A percentile compares a stretch with the other conserved stretches of the same genome.
These are phyloP conservation scores for Myiotriccus ornatus DNA, from an alignment of 2,797 vertebrate genomes.

Conservation along the genomic window DNA sequence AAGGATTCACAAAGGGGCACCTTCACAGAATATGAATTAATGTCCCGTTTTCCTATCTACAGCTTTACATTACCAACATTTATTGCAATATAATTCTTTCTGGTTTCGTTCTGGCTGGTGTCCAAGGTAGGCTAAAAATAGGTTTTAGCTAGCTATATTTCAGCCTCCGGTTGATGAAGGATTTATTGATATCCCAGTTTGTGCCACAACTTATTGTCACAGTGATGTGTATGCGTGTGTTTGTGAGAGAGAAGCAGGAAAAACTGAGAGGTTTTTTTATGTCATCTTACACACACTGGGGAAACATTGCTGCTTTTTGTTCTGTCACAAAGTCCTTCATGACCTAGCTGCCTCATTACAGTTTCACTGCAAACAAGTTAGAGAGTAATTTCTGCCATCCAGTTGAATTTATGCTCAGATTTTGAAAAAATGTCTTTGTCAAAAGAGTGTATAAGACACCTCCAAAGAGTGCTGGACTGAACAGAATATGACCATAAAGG, in stretches of 20 bases:
- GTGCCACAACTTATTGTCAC: constrained; percentile 40
- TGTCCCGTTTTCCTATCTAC: neutral
- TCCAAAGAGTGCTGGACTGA: neutral
- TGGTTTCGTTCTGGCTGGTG: constrained; percentile 58
- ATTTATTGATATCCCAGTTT: constrained; percentile 73
- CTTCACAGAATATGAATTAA: constrained; percentile 20
- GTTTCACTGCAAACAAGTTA: neutral
- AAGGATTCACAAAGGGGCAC: constrained; percentile 3
- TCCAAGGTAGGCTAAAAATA: constrained; percentile 61
- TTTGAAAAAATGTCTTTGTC: neutral
- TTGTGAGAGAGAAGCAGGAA: neutral
- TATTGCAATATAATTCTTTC: constrained; percentile 56
- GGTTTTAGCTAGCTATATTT: constrained; percentile 49
- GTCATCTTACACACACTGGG: neutral
- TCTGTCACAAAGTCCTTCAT: neutral
- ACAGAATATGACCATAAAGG: neutral
- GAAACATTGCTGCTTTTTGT: neutral
- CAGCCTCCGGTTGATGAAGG: constrained; percentile 60
- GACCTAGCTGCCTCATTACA: neutral
- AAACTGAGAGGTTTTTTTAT: neutral
- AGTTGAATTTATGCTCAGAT: neutral
- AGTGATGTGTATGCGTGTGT: neutral
- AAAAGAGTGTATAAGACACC: neutral
- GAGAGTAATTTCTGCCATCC: neutral
- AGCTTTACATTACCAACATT: constrained; percentile 5